A percentile compares a stretch with the other conserved stretches of the same genome.
Evolutionary conservation across 2,113 vertebrate genomes (phyloP).

Genomic region (Bufo gargarizans): DNA sequence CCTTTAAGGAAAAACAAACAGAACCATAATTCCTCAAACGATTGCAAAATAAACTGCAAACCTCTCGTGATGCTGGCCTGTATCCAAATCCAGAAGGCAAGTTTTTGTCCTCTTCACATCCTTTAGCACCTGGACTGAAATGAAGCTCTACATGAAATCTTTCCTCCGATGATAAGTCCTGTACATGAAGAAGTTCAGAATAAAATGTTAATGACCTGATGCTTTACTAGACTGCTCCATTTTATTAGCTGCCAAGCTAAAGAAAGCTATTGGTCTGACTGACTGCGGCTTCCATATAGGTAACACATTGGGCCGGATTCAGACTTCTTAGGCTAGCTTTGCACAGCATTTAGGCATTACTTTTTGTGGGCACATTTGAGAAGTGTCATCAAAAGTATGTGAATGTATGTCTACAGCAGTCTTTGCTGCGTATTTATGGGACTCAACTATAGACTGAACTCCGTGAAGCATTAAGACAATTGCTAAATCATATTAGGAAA

Average conservation of each 20-base stretch:
- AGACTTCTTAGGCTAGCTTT: too few relatives aligned
- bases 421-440: not conserved
- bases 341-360: too few relatives aligned
- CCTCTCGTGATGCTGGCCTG: constrained; percentile 88
- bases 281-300: too few relatives aligned
- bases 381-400: not conserved
- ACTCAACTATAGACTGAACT: not conserved
- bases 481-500: too few relatives aligned
- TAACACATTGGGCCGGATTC: too few relatives aligned
- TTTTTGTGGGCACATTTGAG: not conserved
- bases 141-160: constrained; percentile 90
- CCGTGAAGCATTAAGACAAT: too few relatives aligned
- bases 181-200: constrained; percentile 25
- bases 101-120: constrained; percentile 90
- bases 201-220: not conserved
- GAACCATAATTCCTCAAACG: not conserved
- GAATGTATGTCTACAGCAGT: not conserved
- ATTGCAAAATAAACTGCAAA: constrained; percentile 57
- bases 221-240: not conserved
- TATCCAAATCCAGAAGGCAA: constrained; percentile 89
- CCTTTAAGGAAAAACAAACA: not conserved
- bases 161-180: constrained; percentile 88
- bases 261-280: too few relatives aligned
- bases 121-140: constrained; percentile 90
- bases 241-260: not conserved